Evolutionary conservation across 1,140 invertebrate genomes (phyloP), one percentile per base, ranked within the genome.

Genomic region (Ridgeia piscesae): DNA sequence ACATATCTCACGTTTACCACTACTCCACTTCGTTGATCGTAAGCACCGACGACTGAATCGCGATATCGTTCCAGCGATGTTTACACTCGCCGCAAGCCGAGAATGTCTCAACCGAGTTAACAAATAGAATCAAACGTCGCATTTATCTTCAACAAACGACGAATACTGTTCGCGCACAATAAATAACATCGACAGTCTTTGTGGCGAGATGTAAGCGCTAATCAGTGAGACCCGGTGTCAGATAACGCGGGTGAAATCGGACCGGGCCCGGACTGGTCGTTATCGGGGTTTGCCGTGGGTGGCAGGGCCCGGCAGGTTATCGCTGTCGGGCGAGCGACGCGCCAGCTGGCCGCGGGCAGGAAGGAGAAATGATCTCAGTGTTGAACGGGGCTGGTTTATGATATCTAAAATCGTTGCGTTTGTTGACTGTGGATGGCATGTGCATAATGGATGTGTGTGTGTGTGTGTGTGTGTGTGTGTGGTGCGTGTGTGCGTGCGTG

Each of bases 111-210:
- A 77, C 58, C 27, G 58, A 77, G 58, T 31, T 77, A 77, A 77
- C 58, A 77, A 77, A 77, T 77, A 77, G 6, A 77, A 21, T 77
- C 58, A 77, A 77, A 77, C 58, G 58, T 77, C 58, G 58, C 58
- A 77, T 14, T 77, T 77, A 77, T 77, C 58, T 77, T 21, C 58
- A 42, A 42, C 42, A 42, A 42, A 42, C 42, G 42, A 42, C 42
- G 27, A 17, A 77, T 31, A 21, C 58, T 77, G 58, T 77, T 77
- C 58, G 58, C 58, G 58, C 58, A 77, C 58, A 77, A 77, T 77
- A 77, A 77, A 77, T 77, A 77, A 77, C 58, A 77, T 77, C 58
- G 58, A 77, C 58, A 31, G 58, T 77, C 58, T 77, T 77, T 77
- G 58, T 77, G 6, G 58, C 11, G 58, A 77, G 58, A 77, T 77